phyloP scores from a whole-genome alignment of 2,113 vertebrate genomes.

The Ammodramus savannarum region DNA sequence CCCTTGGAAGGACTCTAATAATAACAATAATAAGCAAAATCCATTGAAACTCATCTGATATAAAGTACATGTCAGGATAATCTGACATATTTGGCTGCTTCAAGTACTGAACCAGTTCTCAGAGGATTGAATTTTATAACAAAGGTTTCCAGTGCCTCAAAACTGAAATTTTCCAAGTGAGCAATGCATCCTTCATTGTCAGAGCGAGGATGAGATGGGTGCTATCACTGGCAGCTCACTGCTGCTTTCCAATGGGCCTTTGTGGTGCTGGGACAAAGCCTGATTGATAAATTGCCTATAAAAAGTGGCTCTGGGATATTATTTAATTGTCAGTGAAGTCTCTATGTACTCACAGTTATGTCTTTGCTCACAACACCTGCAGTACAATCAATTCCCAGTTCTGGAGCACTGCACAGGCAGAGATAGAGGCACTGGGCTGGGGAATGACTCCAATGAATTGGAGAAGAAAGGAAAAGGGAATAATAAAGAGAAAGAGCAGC shows the following conservation, averaged over 20 bases:
- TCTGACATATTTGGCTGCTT: neutral
- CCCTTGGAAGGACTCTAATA: neutral
- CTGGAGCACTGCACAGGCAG: neutral
- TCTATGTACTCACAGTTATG: neutral
- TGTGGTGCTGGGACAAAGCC: conserved; percentile 36
- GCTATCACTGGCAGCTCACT: conserved; percentile 8
- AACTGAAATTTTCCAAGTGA: neutral
- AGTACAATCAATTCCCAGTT: neutral
- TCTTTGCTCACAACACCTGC: conserved; percentile 1
- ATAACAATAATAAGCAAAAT: neutral
- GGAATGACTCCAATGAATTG: neutral
- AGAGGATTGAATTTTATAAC: neutral
- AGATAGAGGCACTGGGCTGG: neutral
- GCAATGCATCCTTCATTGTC: neutral
- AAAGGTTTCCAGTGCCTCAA: neutral
- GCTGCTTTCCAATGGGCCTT: neutral
- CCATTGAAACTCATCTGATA: neutral
- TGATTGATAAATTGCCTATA: conserved; percentile 37
- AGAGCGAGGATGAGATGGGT: neutral
- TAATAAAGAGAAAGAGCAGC: neutral
- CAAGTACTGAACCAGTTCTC: neutral
- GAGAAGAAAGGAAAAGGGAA: neutral
- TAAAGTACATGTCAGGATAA: neutral
- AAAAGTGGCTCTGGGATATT: conserved; percentile 26
- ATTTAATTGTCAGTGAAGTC: conserved; percentile 25